Base-by-base conservation (phyloP, 2,113 vertebrate genomes). In the Dendropsophus ebraccatus region DNA sequence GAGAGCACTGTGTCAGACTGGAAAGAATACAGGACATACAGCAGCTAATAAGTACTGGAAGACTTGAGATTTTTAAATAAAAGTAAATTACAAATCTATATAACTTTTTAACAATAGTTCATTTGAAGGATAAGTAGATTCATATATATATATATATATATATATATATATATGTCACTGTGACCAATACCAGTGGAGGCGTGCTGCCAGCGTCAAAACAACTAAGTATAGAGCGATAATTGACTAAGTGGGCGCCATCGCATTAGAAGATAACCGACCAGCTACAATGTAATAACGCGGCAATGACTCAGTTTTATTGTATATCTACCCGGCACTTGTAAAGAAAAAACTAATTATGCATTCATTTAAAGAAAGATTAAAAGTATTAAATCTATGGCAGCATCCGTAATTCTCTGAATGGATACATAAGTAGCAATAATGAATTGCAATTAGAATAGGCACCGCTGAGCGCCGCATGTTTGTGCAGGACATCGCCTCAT, bases 321-420 rank as follows among this genome's bases (percentile, higher is more conserved):
- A 10, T 84, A 74, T 50, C 50, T 50, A 17, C 41, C 17, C 28
- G 23, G 49, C 25, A 70, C 67, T 72, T 69, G 41, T 81, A 73
- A 19, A 32, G 58, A 65, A 91, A 93, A 95, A 95, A 92, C 92
- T 94, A 94, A 95, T 95, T 93, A 92, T 93, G 92, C 91, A 94
- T 95, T 96, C 93, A 95, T 95, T 95, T 95, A 94, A 91, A 94
- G 95, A 96, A 92, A 93, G 94, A 96, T 96, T 95, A 95, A 95
- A 95, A 94, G 92, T 94, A 93, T 94, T 91, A 95, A 95, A 92
- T 95, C 91, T 95, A 95, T 94, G 93, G 92, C 89, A 93, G 93
- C 41, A 91, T 93, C 94, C 92, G 92, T 95, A 94, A 95, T 95
- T 96, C 93, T 94, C 95, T 92, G 93, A 92, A 92, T 92, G 92